Conservation (phyloP, 2,888 invertebrate species). For the Copidosoma aretas region DNA sequence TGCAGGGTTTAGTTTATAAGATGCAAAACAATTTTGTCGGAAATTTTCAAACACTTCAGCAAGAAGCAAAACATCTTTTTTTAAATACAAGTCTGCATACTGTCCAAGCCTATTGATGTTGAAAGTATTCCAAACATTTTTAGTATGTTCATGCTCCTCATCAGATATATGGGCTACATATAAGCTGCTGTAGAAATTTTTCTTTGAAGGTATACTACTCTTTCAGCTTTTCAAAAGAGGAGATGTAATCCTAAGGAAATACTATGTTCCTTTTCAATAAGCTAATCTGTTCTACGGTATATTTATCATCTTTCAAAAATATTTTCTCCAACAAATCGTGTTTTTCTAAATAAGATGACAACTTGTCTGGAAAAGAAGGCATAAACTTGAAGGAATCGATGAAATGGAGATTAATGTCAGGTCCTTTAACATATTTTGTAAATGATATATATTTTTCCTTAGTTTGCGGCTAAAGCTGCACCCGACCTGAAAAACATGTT, state of each 20-base stretch:
- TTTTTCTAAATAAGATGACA: background rate
- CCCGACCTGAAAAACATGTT: no score
- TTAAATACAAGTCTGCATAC: slow-evolving; percentile 49
- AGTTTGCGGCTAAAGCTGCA: no score
- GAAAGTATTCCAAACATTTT: background rate
- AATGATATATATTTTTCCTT: background rate
- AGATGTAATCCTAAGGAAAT: background rate
- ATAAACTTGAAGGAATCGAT: background rate
- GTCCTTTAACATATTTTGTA: background rate
- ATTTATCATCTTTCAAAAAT: background rate
- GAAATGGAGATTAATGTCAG: background rate
- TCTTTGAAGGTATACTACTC: background rate
- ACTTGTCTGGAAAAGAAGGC: background rate
- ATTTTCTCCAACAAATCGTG: background rate
- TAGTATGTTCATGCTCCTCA: background rate
- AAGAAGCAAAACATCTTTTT: slow-evolving; percentile 46
- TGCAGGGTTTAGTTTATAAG: slow-evolving; percentile 26
- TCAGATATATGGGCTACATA: background rate
- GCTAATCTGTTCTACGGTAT: no score
- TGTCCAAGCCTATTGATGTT: slow-evolving; percentile 28
- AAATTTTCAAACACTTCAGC: slow-evolving; percentile 39
- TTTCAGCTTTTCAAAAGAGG: background rate
- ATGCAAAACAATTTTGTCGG: slow-evolving; percentile 20
- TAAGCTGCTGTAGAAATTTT: background rate
- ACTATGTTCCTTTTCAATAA: background rate